Base-by-base conservation (phyloP, 2,888 invertebrate genomes). In the Apotomis turbidana region DNA sequence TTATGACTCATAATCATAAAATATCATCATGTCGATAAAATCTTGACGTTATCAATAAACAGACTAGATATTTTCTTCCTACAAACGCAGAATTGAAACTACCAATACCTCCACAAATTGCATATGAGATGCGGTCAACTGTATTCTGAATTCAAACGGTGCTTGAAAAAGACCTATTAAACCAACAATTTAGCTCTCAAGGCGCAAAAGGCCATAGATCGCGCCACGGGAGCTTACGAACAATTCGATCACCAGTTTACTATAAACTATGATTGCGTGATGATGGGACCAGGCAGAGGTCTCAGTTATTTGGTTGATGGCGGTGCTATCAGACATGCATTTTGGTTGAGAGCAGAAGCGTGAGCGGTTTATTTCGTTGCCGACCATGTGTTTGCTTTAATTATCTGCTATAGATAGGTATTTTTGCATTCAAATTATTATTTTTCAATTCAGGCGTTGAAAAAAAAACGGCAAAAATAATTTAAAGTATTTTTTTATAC, bases 121-220 rank as follows among this genome's bases (percentile, higher is more conserved):
- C 41, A 41, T 41, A 41, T 41, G 4, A 5, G 41, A 41, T 6
- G 6, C 6, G 6, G 41, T 41, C 5, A 41, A 41, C 41, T 41
- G 55, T 44, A 55, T 66, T 66, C 55, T 55, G 52, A 85, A 85
- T 85, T 76, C 83, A 83, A 88, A 86, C 84, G 79, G 84, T 84
- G 83, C 81, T 84, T 82, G 89, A 90, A 90, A 91, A 91, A 90
- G 79, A 84, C 89, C 86, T 85, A 90, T 90, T 90, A 91, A 91
- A 92, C 91, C 86, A 91, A 92, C 91, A 91, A 90, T 91, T 89
- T 86, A 84, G 85, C 87, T 81, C 86, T 83, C 80, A 83, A 78
- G 78, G 83, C 84, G 79, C 83, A 87, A 88, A 89, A 89, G 86
- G 79, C 90, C 90, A 90, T 90, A 90, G 91, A 88, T 90, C 90